Percentiles rank a stretch among this genome's conserved stretches.
Conservation (phyloP, 2,888 invertebrate species). For the Lomographa bimaculata region DNA sequence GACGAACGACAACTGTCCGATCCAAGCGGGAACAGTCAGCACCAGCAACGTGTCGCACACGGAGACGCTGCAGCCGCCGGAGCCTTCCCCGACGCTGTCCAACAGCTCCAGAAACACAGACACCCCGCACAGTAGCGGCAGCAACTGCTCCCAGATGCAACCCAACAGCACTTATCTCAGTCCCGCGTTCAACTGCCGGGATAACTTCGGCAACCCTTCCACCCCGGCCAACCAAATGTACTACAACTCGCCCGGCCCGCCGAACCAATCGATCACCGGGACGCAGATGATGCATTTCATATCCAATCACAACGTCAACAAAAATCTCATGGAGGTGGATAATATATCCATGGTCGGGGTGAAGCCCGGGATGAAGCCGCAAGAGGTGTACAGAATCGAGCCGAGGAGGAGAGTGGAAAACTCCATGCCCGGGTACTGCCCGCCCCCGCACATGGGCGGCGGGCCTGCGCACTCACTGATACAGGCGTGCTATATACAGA, state of each 20-base stretch:
- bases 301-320: slow-evolving; percentile 77
- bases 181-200: slow-evolving; percentile 74
- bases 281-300: slow-evolving; percentile 80
- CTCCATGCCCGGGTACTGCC: slow-evolving; percentile 75
- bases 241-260: slow-evolving; percentile 71
- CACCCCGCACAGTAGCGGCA: slow-evolving; percentile 71
- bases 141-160: slow-evolving; percentile 58
- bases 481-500: slow-evolving; percentile 73
- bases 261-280: slow-evolving; percentile 61
- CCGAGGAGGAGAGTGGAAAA: slow-evolving; percentile 61
- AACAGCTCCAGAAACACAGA: slow-evolving; percentile 78
- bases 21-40: slow-evolving; percentile 93
- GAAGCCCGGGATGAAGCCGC: slow-evolving; percentile 59
- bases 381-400: slow-evolving; percentile 58
- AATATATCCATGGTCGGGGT: slow-evolving; percentile 80
- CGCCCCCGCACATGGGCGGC: slow-evolving; percentile 74
- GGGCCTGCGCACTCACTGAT: slow-evolving; percentile 72
- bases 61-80: slow-evolving; percentile 78
- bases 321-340: slow-evolving; percentile 78
- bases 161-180: slow-evolving; percentile 72
- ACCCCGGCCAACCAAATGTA: slow-evolving; percentile 62
- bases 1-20: slow-evolving; percentile 87
- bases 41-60: slow-evolving; percentile 91
- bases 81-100: slow-evolving; percentile 85
- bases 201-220: slow-evolving; percentile 65